Base-by-base conservation (phyloP, 2,888 invertebrate genomes). In the Drosophila vallismaia region DNA sequence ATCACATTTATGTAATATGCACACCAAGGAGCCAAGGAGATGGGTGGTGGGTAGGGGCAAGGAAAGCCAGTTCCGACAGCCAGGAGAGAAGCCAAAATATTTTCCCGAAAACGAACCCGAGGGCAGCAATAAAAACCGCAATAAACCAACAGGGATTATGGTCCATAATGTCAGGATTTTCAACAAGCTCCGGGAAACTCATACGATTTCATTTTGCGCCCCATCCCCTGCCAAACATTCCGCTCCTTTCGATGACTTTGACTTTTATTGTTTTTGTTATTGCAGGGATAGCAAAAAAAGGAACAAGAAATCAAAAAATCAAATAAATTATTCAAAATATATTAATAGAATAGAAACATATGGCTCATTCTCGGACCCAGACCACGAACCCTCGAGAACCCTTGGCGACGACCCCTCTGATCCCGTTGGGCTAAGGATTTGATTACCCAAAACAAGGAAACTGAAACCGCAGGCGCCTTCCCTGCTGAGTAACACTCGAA, bases 301-400 rank as follows among this genome's bases (percentile, higher is more conserved):
- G 67, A 19, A 64, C 64, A 73, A 76, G 86, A 87, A 86, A 87
- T 88, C 89, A 83, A 87, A 86, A 86, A 88, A 86, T 87, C 89
- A 88, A 88, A 87, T 87, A 87, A 87, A 88, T 87, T 88, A 87
- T 87, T 86, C 82, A 88, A 76, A 86, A 80, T 76, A 74, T 74
- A 85, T 85, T 80, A 85, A 82, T 79, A 66, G 59, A 50, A 53
- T 49, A 60, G 59, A 24, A 66, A 64, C 71, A 71, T 72, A 72
- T 72, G 55, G 60, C 46, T 24, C 26, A 52, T 52, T 56, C 77
- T 54, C 24, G 31, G 49, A 53, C 53, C 68, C 64, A 28, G 26
- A 42, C 36, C 4, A 14, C 38, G 46, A 60, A 59, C 71, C 68
- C 64, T 54, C 48, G 12, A 40, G 59, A 52, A 36, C 50, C 38